Conservation (phyloP, 1,140 invertebrate genomes). For the Schlechtendalia chinensis region DNA sequence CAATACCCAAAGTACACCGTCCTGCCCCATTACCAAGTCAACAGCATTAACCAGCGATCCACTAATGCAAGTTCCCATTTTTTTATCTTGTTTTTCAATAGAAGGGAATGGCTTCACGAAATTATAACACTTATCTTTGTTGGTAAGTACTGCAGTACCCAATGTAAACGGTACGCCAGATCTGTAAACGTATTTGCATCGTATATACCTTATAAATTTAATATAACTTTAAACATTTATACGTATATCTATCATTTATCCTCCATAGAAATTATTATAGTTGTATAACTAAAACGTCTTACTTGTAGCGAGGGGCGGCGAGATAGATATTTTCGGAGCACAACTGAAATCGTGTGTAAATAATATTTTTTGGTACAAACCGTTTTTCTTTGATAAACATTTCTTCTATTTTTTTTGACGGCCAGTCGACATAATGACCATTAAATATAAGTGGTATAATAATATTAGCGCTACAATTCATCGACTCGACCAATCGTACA, state of each 20-base stretch:
- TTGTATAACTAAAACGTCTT: not conserved
- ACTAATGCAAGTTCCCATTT: not conserved
- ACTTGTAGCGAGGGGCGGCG: not conserved
- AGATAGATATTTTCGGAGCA: not conserved
- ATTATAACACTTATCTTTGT: not conserved
- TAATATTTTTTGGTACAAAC: not conserved
- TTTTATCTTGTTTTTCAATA: not conserved
- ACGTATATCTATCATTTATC: no score
- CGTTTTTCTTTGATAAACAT: not conserved
- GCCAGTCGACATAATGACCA: not conserved
- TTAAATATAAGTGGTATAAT: not conserved
- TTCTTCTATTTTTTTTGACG: not conserved
- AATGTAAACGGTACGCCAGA: not conserved
- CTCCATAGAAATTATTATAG: no score
- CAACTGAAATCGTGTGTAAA: slow-evolving; percentile 1
- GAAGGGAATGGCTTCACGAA: not conserved
- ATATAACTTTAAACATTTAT: no score
- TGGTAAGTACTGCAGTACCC: not conserved
- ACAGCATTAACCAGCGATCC: slow-evolving; percentile 62
- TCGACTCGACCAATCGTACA: no score
- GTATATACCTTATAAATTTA: not conserved
- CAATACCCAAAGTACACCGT: slow-evolving; percentile 62
- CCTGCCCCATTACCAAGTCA: slow-evolving; percentile 61
- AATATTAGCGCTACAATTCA: no score
- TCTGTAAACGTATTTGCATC: not conserved